Base-by-base conservation (phyloP, 1,140 invertebrate species). In the Cydia splendana region DNA sequence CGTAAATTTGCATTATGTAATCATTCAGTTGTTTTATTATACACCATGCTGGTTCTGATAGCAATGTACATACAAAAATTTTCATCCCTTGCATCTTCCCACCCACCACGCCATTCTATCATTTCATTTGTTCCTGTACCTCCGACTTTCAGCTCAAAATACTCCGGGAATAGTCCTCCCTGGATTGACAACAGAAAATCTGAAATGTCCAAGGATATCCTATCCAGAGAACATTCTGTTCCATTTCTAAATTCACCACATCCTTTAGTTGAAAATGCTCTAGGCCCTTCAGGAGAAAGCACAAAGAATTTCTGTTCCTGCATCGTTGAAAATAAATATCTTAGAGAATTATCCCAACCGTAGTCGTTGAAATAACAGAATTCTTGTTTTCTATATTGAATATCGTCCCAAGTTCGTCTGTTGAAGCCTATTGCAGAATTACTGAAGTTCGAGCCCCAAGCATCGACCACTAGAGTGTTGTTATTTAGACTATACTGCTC, bases 281-380 rank as follows among this genome's bases (percentile, higher is more conserved):
- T 80, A 12, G 84, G 76, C 18, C 79, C 81, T 42, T 79, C 80
- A 1, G 82, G 74, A 13, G 77, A 75, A 18, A 81, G 76, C 10
- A 82, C 62, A 0, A 74, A n/a, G 65, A 80, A 79, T 28, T 76
- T 80, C 0, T 65, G 48, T n/a, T 67, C 45, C 42, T n/a, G 65
- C 15, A 75, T 73, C 10, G 77, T 77, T 30, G 48, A 77, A 9
- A 65, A 57, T 9, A 82, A n/a, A 76, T 80, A 48, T n/a, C 65
- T 78, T 13, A 87, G 75, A 10, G 82, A 84, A 38, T 75, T 74
- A 4, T 73, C 74, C 85, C 85, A 87, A 3, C 75, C 74, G n/a
- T 69, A 80, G 67, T 85, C 85, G 53, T 85, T 82, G 65, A 78
- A 85, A 34, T 51, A 18, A 74, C 86, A 87, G 53, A 82, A 87